These are phyloP conservation scores for Pomatorhinus ruficollis DNA, from an alignment of 2,113 vertebrate species.

Conservation along the genomic window DNA sequence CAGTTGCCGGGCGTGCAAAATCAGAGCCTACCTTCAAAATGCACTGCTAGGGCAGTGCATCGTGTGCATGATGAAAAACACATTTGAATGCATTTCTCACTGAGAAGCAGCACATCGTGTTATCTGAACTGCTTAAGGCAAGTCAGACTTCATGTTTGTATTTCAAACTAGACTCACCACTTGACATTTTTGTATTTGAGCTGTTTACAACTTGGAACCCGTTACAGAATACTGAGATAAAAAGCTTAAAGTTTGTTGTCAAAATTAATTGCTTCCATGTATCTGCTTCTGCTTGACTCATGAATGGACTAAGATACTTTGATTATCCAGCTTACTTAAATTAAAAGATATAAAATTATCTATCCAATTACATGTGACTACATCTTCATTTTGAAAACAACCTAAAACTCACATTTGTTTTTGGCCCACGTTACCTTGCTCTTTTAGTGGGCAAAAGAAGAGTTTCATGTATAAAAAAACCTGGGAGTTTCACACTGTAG, in stretches of 20 bases:
- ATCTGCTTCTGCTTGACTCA: neutral
- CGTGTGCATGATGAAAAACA: rapidly evolving
- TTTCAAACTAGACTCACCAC: neutral
- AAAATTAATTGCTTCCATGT: neutral
- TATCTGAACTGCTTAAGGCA: neutral
- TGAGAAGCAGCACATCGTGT: neutral
- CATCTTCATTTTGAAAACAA: neutral
- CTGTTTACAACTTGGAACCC: neutral
- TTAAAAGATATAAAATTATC: neutral
- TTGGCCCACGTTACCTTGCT: neutral
- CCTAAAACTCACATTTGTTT: neutral
- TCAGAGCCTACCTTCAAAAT: neutral
- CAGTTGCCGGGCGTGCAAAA: neutral
- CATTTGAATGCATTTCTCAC: neutral
- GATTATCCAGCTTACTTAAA: neutral
- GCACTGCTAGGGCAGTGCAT: neutral
- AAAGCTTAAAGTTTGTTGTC: neutral
- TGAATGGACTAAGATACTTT: neutral
- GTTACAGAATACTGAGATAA: neutral
- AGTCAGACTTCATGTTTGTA: neutral
- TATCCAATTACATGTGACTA: neutral
- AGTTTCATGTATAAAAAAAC: neutral
- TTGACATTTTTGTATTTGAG: conserved; percentile 36
- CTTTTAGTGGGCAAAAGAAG: neutral
- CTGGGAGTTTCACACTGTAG: neutral